Base-by-base conservation (phyloP, 2,888 invertebrate species). In the Stenoptilia bipunctidactyla region DNA sequence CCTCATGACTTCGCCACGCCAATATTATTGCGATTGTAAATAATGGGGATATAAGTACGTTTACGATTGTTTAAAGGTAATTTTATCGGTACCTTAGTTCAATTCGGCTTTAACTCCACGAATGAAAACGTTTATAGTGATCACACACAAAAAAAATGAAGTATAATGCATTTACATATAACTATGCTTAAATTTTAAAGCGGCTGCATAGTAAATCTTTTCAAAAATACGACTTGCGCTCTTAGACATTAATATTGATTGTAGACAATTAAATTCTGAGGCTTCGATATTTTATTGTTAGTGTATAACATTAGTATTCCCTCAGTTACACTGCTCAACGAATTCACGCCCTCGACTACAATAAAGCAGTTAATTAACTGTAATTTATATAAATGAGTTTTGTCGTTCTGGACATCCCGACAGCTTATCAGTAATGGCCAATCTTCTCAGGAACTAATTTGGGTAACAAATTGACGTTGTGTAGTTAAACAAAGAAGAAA, bases 381-480 rank as follows among this genome's bases (percentile, higher is more conserved):
- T 70, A 73, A 74, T 74, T 73, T 73, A 74, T 70, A 74, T 70
- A 66, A 73, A 72, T 66, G 66, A 61, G 55, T 51, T 56, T 56
- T 53, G 61, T 65, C 61, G 61, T 65, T 67, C 69, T 55, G 59
- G 63, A 62, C 66, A 66, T 30, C 30, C 30, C 30, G 30, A 63
- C 66, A 70, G 70, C 66, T 71, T 66, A 68, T 69, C 63, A 65
- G 60, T 59, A 61, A 67, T 64, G 64, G 61, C 50, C 62, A 61
- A 71, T 72, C 69, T 72, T 58, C 55, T 55, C 51, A 52, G 52
- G 47, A 50, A 52, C 50, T 52, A 53, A 53, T 52, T 51, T 49
- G 52, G 55, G 56, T 52, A 52, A 56, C 53, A 55, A 51, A 55
- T 59, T 53, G 53, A 48, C 30, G 20, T 20, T 20, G 20, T 30